Evolutionary conservation across 2,113 vertebrate species (phyloP).

Genomic region (Psephotus haematonotus): DNA sequence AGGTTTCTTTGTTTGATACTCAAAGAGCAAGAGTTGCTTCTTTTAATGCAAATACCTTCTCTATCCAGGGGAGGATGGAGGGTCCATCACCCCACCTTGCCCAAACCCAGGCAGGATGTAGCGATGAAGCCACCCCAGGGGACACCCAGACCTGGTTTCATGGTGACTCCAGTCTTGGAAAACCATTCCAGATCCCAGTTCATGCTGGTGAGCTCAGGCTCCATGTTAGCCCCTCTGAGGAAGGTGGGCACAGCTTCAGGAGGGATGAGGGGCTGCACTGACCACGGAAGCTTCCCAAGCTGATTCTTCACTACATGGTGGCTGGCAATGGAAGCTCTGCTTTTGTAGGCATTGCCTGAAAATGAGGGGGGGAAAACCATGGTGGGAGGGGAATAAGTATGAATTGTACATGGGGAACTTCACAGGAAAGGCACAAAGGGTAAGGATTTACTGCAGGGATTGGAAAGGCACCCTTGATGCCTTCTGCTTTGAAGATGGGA

Average conservation of each 20-base stretch:
- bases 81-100: neutral
- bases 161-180: neutral
- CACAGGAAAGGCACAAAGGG: neutral
- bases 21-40: neutral
- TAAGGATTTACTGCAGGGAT: neutral
- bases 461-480: neutral
- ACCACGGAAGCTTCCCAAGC: no score
- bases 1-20: neutral
- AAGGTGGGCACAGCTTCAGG: neutral
- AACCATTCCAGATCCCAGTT: neutral
- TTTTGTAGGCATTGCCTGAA: neutral
- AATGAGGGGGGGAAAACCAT: neutral
- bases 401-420: neutral
- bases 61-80: neutral
- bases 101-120: neutral
- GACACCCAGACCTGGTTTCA: neutral
- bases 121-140: neutral
- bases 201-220: neutral
- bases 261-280: neutral
- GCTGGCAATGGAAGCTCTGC: neutral
- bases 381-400: neutral
- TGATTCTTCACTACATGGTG: neutral
- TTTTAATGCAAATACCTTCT: neutral
- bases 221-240: rapidly evolving
- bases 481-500: neutral